A percentile compares a stretch with the other conserved stretches of the same genome.
These are phyloP conservation scores for Orthonevra nobilis DNA, from an alignment of 2,888 invertebrate genomes.

Conservation along the genomic window DNA sequence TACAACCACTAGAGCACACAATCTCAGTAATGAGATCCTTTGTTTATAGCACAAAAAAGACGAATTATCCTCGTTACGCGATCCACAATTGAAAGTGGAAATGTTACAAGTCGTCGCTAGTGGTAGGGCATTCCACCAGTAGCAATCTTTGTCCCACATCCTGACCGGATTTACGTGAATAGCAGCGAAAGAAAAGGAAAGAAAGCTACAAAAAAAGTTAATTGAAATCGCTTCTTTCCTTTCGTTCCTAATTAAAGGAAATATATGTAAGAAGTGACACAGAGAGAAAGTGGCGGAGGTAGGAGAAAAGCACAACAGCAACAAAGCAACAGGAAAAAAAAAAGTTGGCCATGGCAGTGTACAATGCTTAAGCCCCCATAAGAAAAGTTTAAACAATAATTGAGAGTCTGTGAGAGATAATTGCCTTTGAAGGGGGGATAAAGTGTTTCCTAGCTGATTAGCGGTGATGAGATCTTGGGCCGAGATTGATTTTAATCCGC, in stretches of 20 bases:
- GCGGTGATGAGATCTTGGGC: too few relatives aligned
- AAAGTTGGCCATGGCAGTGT: background rate
- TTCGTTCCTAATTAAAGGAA: constrained; percentile 46
- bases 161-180: background rate
- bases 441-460: too few relatives aligned
- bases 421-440: too few relatives aligned
- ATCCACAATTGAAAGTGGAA: constrained; percentile 40
- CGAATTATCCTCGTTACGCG: constrained; percentile 41
- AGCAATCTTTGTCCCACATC: constrained; percentile 30
- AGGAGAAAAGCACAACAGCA: background rate
- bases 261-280: constrained; percentile 3
- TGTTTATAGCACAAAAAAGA: constrained; percentile 13
- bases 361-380: background rate
- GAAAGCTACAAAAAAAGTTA: constrained; percentile 1
- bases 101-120: constrained; percentile 30
- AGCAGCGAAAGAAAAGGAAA: too few relatives aligned
- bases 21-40: constrained; percentile 51
- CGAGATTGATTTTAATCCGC: too few relatives aligned
- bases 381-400: constrained; percentile 12
- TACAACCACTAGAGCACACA: constrained; percentile 26
- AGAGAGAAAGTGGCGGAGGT: background rate
- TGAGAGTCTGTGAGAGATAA: constrained; percentile 10
- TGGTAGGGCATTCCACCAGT: background rate
- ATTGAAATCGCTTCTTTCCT: constrained; percentile 40
- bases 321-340: constrained; percentile 4